phyloP scores from a whole-genome alignment of 2,113 vertebrate species.

The Thryonomys swinderianus region DNA sequence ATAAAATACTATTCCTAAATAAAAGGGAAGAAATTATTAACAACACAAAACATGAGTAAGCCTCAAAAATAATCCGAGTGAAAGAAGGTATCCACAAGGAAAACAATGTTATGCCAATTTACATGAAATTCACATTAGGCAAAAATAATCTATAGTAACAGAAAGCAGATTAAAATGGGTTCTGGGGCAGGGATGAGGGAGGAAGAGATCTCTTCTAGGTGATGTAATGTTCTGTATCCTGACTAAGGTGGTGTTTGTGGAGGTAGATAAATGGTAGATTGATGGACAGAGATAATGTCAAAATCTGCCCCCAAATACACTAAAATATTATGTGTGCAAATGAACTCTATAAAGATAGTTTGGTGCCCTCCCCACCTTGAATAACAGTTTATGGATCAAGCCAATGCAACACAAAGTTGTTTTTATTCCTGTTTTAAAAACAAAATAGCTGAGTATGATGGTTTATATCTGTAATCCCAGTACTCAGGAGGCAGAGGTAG shows the following conservation, averaged over 20 bases:
- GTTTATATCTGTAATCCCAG: too few relatives aligned
- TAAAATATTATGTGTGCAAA: background rate
- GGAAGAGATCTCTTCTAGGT: background rate
- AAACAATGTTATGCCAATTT: slow-evolving; percentile 11
- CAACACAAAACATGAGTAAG: background rate
- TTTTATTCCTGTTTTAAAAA: slow-evolving; percentile 54
- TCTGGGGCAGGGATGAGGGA: background rate
- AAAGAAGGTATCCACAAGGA: slow-evolving; percentile 31
- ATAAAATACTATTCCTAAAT: background rate
- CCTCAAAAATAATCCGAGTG: slow-evolving; percentile 11
- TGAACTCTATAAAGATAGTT: background rate
- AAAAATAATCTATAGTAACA: background rate
- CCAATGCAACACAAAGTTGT: slow-evolving; percentile 85
- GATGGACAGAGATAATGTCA: background rate
- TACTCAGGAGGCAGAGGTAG: too few relatives aligned
- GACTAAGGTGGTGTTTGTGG: background rate
- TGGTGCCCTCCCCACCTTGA: background rate
- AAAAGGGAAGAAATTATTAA: background rate
- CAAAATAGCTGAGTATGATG: too few relatives aligned
- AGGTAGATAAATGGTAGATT: background rate
- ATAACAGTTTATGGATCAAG: slow-evolving; percentile 92
- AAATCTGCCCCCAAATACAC: background rate
- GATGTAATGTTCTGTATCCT: background rate
- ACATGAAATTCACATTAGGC: background rate
- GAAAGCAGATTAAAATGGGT: slow-evolving; percentile 4